Base-by-base conservation (phyloP, 2,888 invertebrate species). In the Punctoribates punctum region DNA sequence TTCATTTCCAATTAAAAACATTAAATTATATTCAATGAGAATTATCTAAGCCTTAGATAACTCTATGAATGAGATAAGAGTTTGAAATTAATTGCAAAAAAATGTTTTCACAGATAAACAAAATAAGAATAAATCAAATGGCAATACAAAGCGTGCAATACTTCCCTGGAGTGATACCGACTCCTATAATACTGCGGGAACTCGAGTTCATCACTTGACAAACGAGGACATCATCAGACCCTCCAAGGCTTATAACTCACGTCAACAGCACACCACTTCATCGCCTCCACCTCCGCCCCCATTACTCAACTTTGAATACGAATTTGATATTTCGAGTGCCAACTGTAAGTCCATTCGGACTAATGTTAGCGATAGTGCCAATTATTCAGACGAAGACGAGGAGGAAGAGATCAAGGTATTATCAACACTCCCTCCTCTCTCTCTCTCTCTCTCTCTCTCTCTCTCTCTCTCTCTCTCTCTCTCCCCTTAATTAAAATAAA, bases 321-420 rank as follows among this genome's bases (percentile, higher is more conserved):
- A 70, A 42, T 70, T 70, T 42, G 70, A 70, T 42, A 70, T 70
- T 11, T 70, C 70, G 70, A 70, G 70, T 70, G 70, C 70, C 70
- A 70, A 70, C 38, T 70, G 46, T 70, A 70, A 70, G 29, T 70
- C 70, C 1, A 70, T 70, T 42, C 38, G 70, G 11, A 70, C 70
- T 70, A 70, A 70, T 70, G 70, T 76, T 29, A 76, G 76, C 60
- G 76, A 76, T 38, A 73, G 73, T 60, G 76, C 76, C 60, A 76
- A 76, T 48, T 76, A 76, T 65, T 76, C 76, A 13, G 76, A 76
- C 48, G 75, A 75, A 38, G 74, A 74, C 34, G 76, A 76, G 17
- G 76, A 76, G 46, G 76, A 76, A 25, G 76, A 76, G 48, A 76
- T 76, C 27, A 73, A 73, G 62, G 73, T 76, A 20, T 70, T 1